phyloP scores from a whole-genome alignment of 2,888 invertebrate species.

The Cyaniris semiargus region DNA sequence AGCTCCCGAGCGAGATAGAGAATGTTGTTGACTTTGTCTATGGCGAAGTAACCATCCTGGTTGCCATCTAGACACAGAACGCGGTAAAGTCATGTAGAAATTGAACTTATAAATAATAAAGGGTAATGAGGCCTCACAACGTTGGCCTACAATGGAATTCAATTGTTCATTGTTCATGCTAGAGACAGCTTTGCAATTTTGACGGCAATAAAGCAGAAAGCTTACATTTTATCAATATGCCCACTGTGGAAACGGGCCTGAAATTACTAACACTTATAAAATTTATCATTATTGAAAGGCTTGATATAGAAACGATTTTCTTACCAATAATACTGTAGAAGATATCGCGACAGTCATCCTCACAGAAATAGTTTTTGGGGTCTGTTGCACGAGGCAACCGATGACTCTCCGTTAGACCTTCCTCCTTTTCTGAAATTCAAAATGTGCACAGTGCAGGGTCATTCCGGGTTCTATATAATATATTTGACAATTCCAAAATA shows the following conservation, averaged over 20 bases:
- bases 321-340: constrained; percentile 75
- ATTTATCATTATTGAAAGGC: no score
- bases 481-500: no score
- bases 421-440: constrained; percentile 57
- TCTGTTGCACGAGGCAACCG: constrained; percentile 63
- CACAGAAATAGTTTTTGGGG: constrained; percentile 69
- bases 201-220: no score
- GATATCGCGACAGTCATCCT: constrained; percentile 59
- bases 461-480: no score
- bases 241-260: no score
- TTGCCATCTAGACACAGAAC: constrained; percentile 55
- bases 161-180: no score
- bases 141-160: no score
- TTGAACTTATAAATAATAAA: no score
- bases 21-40: constrained; percentile 59
- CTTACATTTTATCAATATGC: no score
- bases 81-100: background rate
- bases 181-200: no score
- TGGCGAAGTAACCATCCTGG: constrained; percentile 53
- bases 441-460: background rate
- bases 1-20: constrained; percentile 61
- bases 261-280: no score
- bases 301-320: constrained; percentile 8
- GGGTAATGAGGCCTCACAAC: no score
- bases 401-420: constrained; percentile 58